Conservation (phyloP, 64 coral and sea anemone genomes). For the Montipora cactus region DNA sequence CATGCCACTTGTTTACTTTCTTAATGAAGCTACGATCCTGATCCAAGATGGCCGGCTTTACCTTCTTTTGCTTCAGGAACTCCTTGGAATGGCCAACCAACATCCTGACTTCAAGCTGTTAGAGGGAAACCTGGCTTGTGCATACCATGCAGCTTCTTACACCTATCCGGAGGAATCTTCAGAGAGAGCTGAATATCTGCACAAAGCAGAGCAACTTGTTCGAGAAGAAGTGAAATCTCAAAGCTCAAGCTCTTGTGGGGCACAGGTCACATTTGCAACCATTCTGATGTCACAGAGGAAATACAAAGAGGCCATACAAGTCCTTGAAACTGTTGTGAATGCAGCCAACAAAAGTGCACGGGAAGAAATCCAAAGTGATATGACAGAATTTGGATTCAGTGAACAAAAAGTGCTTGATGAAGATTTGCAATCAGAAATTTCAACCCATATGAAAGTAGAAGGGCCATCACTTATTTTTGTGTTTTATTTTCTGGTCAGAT, state of each 20-base stretch:
- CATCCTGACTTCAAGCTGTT: constrained; percentile 48
- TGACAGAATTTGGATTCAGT: constrained; percentile 59
- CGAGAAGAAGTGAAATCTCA: constrained; percentile 49
- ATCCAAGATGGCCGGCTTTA: constrained; percentile 57
- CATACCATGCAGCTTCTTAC: constrained; percentile 61
- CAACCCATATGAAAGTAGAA: constrained; percentile 60
- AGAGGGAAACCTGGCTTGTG: constrained; percentile 55
- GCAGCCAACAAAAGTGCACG: constrained; percentile 1
- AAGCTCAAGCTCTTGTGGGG: constrained; percentile 32
- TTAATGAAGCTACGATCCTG: constrained; percentile 33
- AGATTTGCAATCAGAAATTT: constrained; percentile 66
- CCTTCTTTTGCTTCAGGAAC: constrained; percentile 53
- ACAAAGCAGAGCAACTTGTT: constrained; percentile 46
- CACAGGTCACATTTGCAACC: constrained; percentile 41
- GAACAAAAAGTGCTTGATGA: constrained; percentile 55
- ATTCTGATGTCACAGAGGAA: constrained; percentile 50
- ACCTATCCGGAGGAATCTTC: constrained; percentile 57
- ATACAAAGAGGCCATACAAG: constrained; percentile 59
- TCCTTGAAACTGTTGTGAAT: constrained; percentile 49
- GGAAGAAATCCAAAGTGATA: constrained; percentile 59
- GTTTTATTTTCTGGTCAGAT: constrained; percentile 55
- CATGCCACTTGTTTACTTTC: constrained; percentile 51
- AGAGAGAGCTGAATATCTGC: constrained; percentile 42
- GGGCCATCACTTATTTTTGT: constrained; percentile 47
- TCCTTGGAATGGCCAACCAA: constrained; percentile 63